Base-by-base conservation (phyloP, 1,140 invertebrate species). In the Monomorium pharaonis region DNA sequence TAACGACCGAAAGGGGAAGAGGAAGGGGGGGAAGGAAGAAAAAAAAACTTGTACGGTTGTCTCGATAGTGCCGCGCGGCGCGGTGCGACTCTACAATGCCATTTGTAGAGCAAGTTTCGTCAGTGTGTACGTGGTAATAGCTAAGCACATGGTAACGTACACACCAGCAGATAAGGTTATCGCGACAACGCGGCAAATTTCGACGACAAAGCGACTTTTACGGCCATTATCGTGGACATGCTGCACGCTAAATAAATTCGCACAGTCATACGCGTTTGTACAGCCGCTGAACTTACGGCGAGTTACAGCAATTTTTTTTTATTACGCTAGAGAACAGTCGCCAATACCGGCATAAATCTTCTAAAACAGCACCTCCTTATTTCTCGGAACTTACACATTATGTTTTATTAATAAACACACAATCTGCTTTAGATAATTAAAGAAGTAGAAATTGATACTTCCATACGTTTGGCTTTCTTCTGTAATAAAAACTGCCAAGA, bases 141-240 rank as follows among this genome's bases (percentile, higher is more conserved):
- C 65, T 84, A 74, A 65, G 72, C 60, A 76, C n/a, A 21, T 47
- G 54, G 62, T 75, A 86, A 88, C 67, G 14, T 70, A 81, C 69
- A 77, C 74, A 75, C 49, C 70, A 47, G 42, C 1, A 75, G 88
- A 89, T 89, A 89, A 88, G 75, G 54, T 81, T 88, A 88, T 89
- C 83, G 54, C 24, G 37, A 58, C 62, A 56, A 27, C 69, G 54
- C 69, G 63, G 81, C 75, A 47, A 81, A 72, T 69, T 70, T 58
- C 58, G 16, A 47, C 42, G 87, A 86, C 88, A 81, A 88, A 56
- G 30, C 42, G 30, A 70, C 88, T 81, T 81, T 72, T 72, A 72
- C 78, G 37, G n/a, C 47, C 21, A 83, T 83, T 83, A 74, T 83
- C 65, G 67, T n/a, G 4, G 9, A 27, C 49, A 54, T 54, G 44